phyloP scores from a whole-genome alignment of 2,888 invertebrate genomes.

The Cephonodes hylas region DNA sequence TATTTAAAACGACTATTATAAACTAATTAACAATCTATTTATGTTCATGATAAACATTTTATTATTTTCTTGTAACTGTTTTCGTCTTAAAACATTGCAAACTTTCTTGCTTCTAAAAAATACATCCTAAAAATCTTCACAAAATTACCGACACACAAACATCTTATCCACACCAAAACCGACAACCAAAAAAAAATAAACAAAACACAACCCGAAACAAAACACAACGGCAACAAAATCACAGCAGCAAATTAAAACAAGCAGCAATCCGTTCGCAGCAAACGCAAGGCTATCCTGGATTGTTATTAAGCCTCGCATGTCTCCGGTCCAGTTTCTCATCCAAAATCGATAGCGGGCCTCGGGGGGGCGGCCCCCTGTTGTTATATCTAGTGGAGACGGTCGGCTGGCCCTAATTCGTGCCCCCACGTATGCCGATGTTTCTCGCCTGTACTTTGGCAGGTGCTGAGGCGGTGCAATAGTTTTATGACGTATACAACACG shows the following conservation, averaged over 20 bases:
- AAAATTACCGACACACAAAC: neutral
- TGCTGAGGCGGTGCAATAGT: constrained; percentile 20
- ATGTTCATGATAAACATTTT: too few relatives aligned
- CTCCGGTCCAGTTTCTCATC: constrained; percentile 79
- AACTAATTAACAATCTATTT: too few relatives aligned
- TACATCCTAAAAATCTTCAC: neutral
- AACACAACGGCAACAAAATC: constrained; percentile 25
- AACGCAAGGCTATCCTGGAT: constrained; percentile 67
- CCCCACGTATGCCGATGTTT: constrained; percentile 52
- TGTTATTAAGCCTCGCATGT: constrained; percentile 78
- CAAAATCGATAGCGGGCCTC: constrained; percentile 75
- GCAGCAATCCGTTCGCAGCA: constrained; percentile 35
- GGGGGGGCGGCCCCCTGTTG: constrained; percentile 59
- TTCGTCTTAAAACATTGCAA: too few relatives aligned
- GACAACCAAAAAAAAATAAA: neutral
- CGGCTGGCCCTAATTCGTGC: constrained; percentile 67
- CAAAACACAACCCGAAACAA: neutral
- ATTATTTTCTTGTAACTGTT: too few relatives aligned
- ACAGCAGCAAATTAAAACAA: constrained; percentile 27
- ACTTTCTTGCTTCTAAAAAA: too few relatives aligned
- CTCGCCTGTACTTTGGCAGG: constrained; percentile 21
- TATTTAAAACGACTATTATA: too few relatives aligned
- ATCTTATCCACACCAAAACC: neutral
- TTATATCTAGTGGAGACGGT: constrained; percentile 64
- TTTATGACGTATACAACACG: constrained; percentile 8